Base-by-base conservation (phyloP, 1,140 invertebrate species). In the Campoletis sonorensis region DNA sequence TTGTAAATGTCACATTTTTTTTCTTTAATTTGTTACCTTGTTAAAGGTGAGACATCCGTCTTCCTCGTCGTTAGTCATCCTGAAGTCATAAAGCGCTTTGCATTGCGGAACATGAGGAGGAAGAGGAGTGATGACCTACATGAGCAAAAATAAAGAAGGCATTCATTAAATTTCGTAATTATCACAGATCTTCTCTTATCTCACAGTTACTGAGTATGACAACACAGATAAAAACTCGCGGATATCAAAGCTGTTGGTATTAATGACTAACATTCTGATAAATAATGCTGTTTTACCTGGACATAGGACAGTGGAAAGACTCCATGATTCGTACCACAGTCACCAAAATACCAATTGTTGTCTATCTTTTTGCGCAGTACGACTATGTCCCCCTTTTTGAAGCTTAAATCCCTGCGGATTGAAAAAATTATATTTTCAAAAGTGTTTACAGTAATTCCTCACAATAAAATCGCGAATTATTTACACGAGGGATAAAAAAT, bases 21-120 rank as follows among this genome's bases (percentile, higher is more conserved):
- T n/a, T n/a, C n/a, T n/a, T 10, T 71, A 68, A 21, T 81, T 64
- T 84, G 79, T 85, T 92, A 97, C 97, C 94, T 98, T 98, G 87
- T 96, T 96, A 91, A 99, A 98, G 30, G 95, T 95, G 37, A 99
- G 92, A 92, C 97, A 99, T 61, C 97, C 97, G 92, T 98, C 97
- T 86, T 98, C 97, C 85, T 98, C 96, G 82, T 97, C 96, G 86
- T 97, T 96, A 0, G 95, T 95, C 95, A 98, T 97, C 86, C 96
- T 94, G 90, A 98, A 99, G 92, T 99, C 97, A 90, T 98, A 98
- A 54, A 98, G 92, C 67, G 97, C 97, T 93, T 97, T 97, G 90
- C 97, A 98, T 88, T 98, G 95, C 49, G 97, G 97, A 81, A 95
- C 94, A 84, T 95, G 93, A 80, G 94, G 94, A 68, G 96, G 96